Conservation (phyloP, 2,113 vertebrate species). For the Sterna hirundo region DNA sequence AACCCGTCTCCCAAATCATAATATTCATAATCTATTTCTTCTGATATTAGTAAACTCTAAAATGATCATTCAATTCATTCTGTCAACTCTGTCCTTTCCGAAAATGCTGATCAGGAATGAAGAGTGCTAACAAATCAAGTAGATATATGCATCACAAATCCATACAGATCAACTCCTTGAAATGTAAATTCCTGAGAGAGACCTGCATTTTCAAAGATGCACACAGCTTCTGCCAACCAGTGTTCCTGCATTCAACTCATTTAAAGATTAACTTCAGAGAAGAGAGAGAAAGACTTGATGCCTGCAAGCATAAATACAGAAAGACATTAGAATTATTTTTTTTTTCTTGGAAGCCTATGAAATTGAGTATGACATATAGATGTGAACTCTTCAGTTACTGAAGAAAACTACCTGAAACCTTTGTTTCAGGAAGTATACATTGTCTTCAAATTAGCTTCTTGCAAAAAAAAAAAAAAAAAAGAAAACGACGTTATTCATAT, state of each 20-base stretch:
- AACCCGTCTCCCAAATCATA: neutral
- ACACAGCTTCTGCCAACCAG: neutral
- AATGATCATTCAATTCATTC: neutral
- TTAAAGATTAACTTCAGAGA: slow-evolving; percentile 47
- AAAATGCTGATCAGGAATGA: neutral
- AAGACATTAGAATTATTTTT: neutral
- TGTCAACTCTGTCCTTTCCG: neutral
- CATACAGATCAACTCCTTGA: slow-evolving; percentile 29
- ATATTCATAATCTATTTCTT: neutral
- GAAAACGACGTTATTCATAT: neutral
- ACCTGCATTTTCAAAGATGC: slow-evolving; percentile 6
- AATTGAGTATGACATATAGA: neutral
- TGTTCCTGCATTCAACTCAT: neutral
- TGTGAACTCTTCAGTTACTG: neutral
- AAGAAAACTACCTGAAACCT: neutral
- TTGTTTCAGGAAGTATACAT: neutral
- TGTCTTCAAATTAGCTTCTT: neutral
- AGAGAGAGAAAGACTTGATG: neutral
- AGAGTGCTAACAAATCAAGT: neutral
- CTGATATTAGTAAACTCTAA: neutral
- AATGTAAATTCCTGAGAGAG: slow-evolving; percentile 30
- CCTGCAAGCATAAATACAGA: slow-evolving; percentile 25
- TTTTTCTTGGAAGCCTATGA: neutral
- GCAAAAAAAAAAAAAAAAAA: neutral
- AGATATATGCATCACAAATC: slow-evolving; percentile 17